phyloP scores from a whole-genome alignment of 1,140 invertebrate species.

The Drosophila sechellia region DNA sequence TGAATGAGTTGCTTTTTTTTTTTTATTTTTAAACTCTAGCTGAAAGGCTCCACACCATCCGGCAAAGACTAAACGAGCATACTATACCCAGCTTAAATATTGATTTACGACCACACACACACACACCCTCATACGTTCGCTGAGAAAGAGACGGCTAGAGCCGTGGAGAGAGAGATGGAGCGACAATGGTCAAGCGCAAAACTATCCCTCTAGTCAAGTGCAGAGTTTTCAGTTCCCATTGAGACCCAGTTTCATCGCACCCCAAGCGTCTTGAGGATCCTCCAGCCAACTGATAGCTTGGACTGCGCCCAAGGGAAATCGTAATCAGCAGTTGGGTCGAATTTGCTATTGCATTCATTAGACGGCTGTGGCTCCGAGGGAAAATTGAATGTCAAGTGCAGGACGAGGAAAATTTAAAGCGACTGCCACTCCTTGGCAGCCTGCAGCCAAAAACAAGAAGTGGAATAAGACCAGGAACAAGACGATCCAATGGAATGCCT shows the following conservation, averaged over 20 bases:
- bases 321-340: constrained; percentile 30
- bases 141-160: constrained; percentile 5
- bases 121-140: constrained; percentile 8
- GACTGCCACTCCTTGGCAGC: constrained; percentile 15
- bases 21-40: constrained; percentile 73
- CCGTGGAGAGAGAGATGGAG: constrained; percentile 11
- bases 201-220: constrained; percentile 13
- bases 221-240: constrained; percentile 51
- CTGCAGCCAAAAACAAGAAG: constrained; percentile 17
- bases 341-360: constrained; percentile 40
- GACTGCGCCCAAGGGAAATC: constrained; percentile 13
- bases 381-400: constrained; percentile 46
- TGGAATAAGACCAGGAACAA: neutral
- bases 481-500: constrained; percentile 26
- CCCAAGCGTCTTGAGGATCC: neutral
- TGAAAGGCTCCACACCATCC: constrained; percentile 26
- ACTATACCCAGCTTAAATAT: constrained; percentile 69
- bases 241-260: neutral
- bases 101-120: constrained; percentile 72
- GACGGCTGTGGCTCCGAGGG: constrained; percentile 9
- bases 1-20: constrained; percentile 73
- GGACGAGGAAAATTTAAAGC: constrained; percentile 9
- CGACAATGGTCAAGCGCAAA: constrained; percentile 34
- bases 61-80: constrained; percentile 65
- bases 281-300: neutral